Percentiles rank a stretch among this genome's conserved stretches.
phyloP scores from a whole-genome alignment of 2,113 vertebrate genomes.

The Rhinolophus sinicus region DNA sequence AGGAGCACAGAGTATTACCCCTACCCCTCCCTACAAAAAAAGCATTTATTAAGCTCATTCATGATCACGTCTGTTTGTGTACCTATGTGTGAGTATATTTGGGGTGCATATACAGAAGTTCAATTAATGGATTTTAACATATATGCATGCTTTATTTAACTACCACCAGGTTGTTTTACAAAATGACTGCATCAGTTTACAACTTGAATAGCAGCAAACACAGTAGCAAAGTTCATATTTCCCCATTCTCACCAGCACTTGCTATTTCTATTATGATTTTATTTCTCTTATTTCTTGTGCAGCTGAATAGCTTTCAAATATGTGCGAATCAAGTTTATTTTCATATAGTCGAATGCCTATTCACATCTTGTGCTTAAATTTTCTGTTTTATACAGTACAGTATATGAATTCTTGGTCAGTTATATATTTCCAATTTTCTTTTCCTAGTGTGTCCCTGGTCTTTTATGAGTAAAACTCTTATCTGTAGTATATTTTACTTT shows the following conservation, averaged over 20 bases:
- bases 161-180: not conserved
- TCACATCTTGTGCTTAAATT: not conserved
- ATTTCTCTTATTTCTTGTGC: not conserved
- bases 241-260: not conserved
- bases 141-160: not conserved
- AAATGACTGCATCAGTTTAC: not conserved
- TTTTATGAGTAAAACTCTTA: not conserved
- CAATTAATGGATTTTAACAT: constrained; percentile 2
- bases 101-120: not conserved
- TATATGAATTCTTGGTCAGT: not conserved
- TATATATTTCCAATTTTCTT: not conserved
- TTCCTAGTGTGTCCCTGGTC: not conserved
- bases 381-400: not conserved
- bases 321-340: not conserved
- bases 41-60: not conserved
- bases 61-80: not conserved
- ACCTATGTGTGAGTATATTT: not conserved
- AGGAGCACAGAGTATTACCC: not conserved
- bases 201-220: not conserved
- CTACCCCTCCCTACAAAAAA: not conserved
- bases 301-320: not conserved
- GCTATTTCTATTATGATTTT: not conserved
- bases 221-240: not conserved
- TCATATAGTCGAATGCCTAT: not conserved
- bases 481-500: not conserved